phyloP scores from a whole-genome alignment of 2,113 vertebrate genomes.

The Caranx ignobilis region DNA sequence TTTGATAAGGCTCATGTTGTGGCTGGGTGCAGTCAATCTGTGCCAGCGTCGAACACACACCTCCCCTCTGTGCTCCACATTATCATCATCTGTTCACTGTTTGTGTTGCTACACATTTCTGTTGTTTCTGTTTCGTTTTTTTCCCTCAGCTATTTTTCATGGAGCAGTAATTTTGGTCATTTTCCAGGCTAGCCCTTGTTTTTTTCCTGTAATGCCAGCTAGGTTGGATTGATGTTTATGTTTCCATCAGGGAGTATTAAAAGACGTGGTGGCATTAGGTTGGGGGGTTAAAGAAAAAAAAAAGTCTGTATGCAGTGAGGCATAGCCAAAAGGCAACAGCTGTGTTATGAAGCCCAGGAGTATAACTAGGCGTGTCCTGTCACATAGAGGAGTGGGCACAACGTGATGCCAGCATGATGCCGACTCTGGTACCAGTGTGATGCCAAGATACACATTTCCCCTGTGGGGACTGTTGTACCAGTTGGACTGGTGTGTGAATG shows the following conservation, averaged over 20 bases:
- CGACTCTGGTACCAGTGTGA: not conserved
- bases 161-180: not conserved
- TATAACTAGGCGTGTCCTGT: conserved; percentile 36
- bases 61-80: not conserved
- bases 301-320: conserved; percentile 27
- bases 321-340: conserved; percentile 51
- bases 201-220: conserved; percentile 10
- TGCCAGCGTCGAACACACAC: conserved; percentile 28
- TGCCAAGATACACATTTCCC: conserved; percentile 18
- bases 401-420: conserved; percentile 24
- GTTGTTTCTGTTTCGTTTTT: not conserved
- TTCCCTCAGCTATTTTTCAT: not conserved
- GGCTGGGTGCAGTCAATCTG: conserved; percentile 21
- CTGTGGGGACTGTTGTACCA: conserved; percentile 7
- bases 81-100: conserved; percentile 22
- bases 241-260: conserved; percentile 47
- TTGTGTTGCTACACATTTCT: not conserved
- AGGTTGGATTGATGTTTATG: conserved; percentile 41
- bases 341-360: conserved; percentile 50
- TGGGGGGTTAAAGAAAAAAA: conserved; percentile 19
- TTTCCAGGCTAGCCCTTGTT: conserved; percentile 28
- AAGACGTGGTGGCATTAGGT: not conserved
- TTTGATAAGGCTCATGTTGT: conserved; percentile 37
- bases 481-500: conserved; percentile 20
- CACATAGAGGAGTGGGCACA: conserved; percentile 10